These are phyloP conservation scores for Thaumetopoea pityocampa DNA, from an alignment of 1,140 invertebrate genomes.

Conservation along the genomic window DNA sequence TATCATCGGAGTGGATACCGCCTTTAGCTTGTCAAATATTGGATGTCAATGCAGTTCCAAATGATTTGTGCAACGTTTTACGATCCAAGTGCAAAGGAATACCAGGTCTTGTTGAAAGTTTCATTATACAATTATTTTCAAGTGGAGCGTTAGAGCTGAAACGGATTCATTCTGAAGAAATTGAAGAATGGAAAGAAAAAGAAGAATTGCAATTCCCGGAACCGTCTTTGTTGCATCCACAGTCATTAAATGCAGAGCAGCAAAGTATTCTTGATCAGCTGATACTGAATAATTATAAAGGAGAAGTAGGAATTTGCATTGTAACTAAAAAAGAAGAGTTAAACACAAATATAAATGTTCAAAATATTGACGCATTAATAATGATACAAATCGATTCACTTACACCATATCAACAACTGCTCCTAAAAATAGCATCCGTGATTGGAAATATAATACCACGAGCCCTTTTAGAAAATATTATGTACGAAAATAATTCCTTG, in stretches of 20 bases:
- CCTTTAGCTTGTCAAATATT: conserved; percentile 69
- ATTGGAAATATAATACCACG: conserved; percentile 70
- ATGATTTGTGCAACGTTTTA: conserved; percentile 58
- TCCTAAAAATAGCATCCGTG: conserved; percentile 74
- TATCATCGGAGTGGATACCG: conserved; percentile 44
- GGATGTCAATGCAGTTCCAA: conserved; percentile 60
- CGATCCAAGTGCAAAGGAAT: conserved; percentile 60
- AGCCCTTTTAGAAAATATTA: conserved; percentile 63
- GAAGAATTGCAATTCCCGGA: too few species aligned
- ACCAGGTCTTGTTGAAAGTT: conserved; percentile 65
- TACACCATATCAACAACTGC: conserved; percentile 69
- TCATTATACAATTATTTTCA: conserved; percentile 67
- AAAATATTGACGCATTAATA: conserved; percentile 68
- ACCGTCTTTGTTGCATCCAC: conserved; percentile 45
- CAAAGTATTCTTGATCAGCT: conserved; percentile 41
- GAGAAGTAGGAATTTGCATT: conserved; percentile 46
- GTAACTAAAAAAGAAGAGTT: conserved; percentile 49
- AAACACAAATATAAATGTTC: conserved; percentile 52
- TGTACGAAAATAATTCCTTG: conserved; percentile 65
- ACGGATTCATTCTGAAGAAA: conserved; percentile 34
- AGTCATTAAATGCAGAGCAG: conserved; percentile 40
- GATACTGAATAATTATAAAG: conserved; percentile 34
- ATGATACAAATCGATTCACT: conserved; percentile 74
- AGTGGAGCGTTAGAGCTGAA: conserved; percentile 56
- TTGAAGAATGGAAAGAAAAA: not conserved